A percentile compares a stretch with the other conserved stretches of the same genome.
Evolutionary conservation across 2,888 invertebrate genomes (phyloP).

Genomic region (Lydus trimaculatus): DNA sequence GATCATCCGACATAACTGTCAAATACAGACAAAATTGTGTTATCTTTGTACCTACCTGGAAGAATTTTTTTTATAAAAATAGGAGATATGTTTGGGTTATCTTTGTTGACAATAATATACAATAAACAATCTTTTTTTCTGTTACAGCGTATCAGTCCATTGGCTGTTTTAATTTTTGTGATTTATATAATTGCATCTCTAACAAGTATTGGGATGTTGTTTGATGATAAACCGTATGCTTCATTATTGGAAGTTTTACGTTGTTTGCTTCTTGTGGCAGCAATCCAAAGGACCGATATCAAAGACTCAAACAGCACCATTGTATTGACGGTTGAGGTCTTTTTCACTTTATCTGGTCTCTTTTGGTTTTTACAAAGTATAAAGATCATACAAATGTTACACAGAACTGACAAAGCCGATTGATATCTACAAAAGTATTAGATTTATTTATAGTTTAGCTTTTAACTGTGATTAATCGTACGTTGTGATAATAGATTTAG

Average conservation of each 20-base stretch:
- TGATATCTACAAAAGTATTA: background rate
- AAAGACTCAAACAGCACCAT: constrained; percentile 57
- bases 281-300: constrained; percentile 58
- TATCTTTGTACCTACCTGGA: no score
- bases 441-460: background rate
- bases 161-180: constrained; percentile 67
- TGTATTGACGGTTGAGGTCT: constrained; percentile 64
- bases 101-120: no score
- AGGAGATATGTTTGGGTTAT: no score
- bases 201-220: constrained; percentile 74
- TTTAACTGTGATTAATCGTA: background rate
- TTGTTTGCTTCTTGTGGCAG: constrained; percentile 67
- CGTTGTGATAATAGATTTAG: constrained; percentile 11
- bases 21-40: no score
- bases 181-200: constrained; percentile 72
- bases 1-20: no score
- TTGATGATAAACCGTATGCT: constrained; percentile 71
- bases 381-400: constrained; percentile 66
- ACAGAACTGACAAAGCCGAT: constrained; percentile 49
- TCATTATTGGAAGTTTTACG: constrained; percentile 70
- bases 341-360: constrained; percentile 67
- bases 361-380: constrained; percentile 71
- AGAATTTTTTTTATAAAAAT: no score
- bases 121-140: constrained; percentile 27
- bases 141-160: constrained; percentile 69